Evolutionary conservation across 1,140 invertebrate genomes (phyloP), one percentile per base, ranked within the genome.

Genomic region (Drosophila gunungcola): DNA sequence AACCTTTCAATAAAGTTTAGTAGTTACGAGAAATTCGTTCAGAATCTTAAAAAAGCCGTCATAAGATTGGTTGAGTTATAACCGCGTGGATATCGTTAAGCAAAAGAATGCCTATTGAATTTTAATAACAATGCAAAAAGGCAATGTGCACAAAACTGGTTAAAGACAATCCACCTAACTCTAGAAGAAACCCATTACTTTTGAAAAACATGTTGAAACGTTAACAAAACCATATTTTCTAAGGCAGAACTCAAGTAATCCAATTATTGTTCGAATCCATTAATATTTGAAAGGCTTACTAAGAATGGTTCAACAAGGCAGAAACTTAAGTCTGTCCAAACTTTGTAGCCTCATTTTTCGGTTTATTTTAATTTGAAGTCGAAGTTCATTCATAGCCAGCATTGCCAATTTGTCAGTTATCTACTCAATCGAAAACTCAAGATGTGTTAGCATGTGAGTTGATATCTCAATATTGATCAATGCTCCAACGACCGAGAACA

Each of bases 381-480:
- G 29, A 32, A 32, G 29, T 32, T 53, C 54, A 77, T 65, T 52
- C 61, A 83, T 60, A 62, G 58, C 51, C 49, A 4, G 6, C 49
- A 29, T 55, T 73, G 80, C 43, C 80, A 75, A 82, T 82, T 83
- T 82, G 80, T 83, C 70, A 70, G 80, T 72, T 75, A 75, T 52
- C 62, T 43, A 61, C 63, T 42, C 60, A 62, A 64, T 79, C 32
- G 49, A 43, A 57, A 39, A 51, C 58, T 73, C 65, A 61, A 55
- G 62, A 73, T 72, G 81, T 85, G 81, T 85, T 85, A 85, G 85
- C 81, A 84, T 84, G 81, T 80, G 85, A 85, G 86, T 86, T 78
- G 82, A 83, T 83, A 84, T 77, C 67, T 81, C 39, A 72, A 61
- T 43, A 80, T 51, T 60, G 61, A 64, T 27, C 58, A 60, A 13